Conservation (phyloP, 1,140 invertebrate genomes). For the Drosophila elegans region DNA sequence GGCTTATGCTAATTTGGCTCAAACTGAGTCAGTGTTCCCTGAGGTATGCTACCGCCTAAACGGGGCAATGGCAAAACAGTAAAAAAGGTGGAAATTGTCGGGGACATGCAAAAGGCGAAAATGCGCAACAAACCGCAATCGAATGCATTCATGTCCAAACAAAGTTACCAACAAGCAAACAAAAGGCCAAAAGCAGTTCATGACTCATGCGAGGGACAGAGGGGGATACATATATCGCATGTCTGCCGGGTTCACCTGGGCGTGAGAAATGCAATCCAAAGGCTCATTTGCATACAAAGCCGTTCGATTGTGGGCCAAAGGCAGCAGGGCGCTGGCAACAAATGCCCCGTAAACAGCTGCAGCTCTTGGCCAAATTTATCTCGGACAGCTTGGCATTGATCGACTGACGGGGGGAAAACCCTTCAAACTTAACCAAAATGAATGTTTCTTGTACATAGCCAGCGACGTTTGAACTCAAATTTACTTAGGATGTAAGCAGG, state of each 20-base stretch:
- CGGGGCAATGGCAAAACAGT: conserved; percentile 6
- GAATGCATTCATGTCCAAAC: conserved; percentile 56
- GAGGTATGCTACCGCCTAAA: conserved; percentile 25
- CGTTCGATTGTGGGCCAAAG: conserved; percentile 63
- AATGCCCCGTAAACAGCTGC: conserved; percentile 24
- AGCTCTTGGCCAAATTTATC: conserved; percentile 24
- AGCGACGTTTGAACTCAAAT: conserved; percentile 33
- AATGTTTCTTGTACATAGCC: conserved; percentile 50
- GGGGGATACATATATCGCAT: conserved; percentile 11
- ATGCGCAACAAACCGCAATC: conserved; percentile 48
- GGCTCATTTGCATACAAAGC: conserved; percentile 80
- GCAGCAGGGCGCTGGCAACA: conserved; percentile 36
- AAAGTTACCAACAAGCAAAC: conserved; percentile 36
- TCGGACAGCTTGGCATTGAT: conserved; percentile 43
- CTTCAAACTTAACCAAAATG: conserved; percentile 44
- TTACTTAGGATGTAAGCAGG: conserved; percentile 37
- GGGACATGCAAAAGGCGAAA: conserved; percentile 33
- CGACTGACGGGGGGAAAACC: conserved; percentile 8
- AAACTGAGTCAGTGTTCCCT: conserved; percentile 52
- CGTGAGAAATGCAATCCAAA: conserved; percentile 54
- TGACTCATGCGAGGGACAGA: conserved; percentile 22
- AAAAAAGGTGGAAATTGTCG: conserved; percentile 38
- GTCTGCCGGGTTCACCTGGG: conserved; percentile 25
- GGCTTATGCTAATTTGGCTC: conserved; percentile 63
- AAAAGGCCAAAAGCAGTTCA: conserved; percentile 36